Evolutionary conservation across 2,113 vertebrate species (phyloP).

Genomic region (Zapus hudsonius): DNA sequence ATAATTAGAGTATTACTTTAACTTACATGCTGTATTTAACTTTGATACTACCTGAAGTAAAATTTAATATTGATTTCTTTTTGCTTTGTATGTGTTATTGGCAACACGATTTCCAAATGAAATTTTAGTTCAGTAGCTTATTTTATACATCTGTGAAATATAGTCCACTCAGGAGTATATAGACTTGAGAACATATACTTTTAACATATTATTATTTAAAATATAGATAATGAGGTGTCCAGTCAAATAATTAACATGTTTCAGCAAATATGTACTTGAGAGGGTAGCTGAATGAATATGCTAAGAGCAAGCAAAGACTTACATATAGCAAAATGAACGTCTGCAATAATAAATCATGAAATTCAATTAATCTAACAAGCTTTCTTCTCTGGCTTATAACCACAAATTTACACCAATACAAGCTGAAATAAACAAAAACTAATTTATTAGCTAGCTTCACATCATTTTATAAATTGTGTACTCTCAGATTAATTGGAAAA

Average conservation of each 20-base stretch:
- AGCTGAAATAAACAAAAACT: not conserved
- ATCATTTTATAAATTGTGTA: not conserved
- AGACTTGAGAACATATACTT: not conserved
- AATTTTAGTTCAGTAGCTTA: not conserved
- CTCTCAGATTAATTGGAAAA: not conserved
- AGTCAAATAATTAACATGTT: not conserved
- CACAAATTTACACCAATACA: not conserved
- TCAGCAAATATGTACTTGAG: not conserved
- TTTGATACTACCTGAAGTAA: slow-evolving; percentile 22
- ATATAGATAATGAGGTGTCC: not conserved
- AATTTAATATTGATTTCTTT: not conserved
- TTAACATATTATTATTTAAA: not conserved
- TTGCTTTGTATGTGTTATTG: slow-evolving; percentile 38
- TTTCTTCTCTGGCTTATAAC: not conserved
- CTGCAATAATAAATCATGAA: not conserved
- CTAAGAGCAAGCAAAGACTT: not conserved
- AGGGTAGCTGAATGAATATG: not conserved
- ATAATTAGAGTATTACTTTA: slow-evolving; percentile 73
- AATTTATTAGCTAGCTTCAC: not conserved
- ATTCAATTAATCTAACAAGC: not conserved
- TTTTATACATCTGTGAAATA: not conserved
- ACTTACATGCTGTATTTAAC: slow-evolving; percentile 46
- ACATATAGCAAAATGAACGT: not conserved
- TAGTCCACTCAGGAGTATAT: not conserved
- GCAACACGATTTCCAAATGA: not conserved